phyloP scores from a whole-genome alignment of 2,888 invertebrate genomes.

The Erebia palarica region DNA sequence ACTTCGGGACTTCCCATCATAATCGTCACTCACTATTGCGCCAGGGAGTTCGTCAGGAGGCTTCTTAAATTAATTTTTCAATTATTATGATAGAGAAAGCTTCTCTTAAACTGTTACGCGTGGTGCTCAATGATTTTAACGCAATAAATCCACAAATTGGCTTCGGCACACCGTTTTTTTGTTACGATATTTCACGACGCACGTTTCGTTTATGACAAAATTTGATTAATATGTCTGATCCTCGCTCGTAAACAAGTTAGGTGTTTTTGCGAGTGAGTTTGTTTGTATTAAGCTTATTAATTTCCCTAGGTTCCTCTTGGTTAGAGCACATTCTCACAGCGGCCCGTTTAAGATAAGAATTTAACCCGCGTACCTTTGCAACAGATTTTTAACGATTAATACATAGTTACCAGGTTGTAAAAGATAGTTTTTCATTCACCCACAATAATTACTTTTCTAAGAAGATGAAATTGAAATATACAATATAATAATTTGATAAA shows the following conservation, averaged over 20 bases:
- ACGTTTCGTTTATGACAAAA: slow-evolving; percentile 71
- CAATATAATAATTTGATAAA: no score
- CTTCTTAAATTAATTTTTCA: no score
- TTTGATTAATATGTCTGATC: slow-evolving; percentile 69
- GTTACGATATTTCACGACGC: slow-evolving; percentile 64
- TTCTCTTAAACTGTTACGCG: not conserved
- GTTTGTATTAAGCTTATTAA: not conserved
- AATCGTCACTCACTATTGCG: no score
- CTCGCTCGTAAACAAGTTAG: slow-evolving; percentile 34
- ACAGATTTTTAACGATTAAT: no score
- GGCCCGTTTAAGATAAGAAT: no score
- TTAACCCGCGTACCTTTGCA: no score
- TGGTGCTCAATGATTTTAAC: slow-evolving; percentile 19
- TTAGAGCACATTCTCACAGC: no score
- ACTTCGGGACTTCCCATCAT: no score
- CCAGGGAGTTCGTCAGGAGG: no score
- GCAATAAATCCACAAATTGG: slow-evolving; percentile 45
- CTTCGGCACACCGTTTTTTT: slow-evolving; percentile 60
- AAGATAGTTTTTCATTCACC: not conserved
- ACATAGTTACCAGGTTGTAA: not conserved
- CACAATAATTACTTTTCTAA: not conserved
- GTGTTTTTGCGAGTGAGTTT: slow-evolving; percentile 22
- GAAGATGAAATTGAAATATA: not conserved
- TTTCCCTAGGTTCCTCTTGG: no score
- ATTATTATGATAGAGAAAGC: not conserved